Base-by-base conservation (phyloP, 2,113 vertebrate species). In the Elanoides forficatus region DNA sequence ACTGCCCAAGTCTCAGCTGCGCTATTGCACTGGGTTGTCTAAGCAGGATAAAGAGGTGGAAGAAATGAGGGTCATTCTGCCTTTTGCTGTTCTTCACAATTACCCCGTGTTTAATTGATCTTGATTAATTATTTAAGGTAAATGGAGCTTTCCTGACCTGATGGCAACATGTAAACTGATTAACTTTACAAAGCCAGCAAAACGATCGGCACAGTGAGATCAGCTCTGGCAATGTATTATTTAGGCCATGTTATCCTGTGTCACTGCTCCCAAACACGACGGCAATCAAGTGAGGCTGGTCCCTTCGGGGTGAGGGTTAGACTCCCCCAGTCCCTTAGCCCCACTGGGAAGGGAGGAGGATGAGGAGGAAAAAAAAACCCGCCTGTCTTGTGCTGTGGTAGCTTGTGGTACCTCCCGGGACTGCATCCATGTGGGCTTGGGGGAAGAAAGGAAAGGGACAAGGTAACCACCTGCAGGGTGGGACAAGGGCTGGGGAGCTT, bases 71-170 rank as follows among this genome's bases (percentile, higher is more conserved):
- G 67, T 83, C 86, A 56, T 76, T 43, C 74, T 86, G 86, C 62
- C 88, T 96, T 80, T 86, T 58, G 66, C 65, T 72, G 63, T 88
- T 95, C 79, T 83, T 88, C 67, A 88, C 71, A 81, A 79, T 92
- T 85, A 80, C 36, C 47, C 66, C 0, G 48, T 82, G 84, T 90
- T 96, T 96, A 96, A 97, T 96, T 95, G 90, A 93, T 93, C 93
- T 76, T 53, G 42, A 95, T 97, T 90, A 94, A 96, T 96, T 95
- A 95, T 96, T 97, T 74, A 95, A 92, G 59, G 93, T 88, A 92
- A 96, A 76, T 3, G 16, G 79, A 94, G 71, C 79, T 78, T 90
- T 92, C 90, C 97, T 94, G 79, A 88, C 90, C 96, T 67, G 86
- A 90, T 29, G n/a, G 88, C 85, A 92, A 43, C 88, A 59, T 96